Conservation (phyloP, 2,888 invertebrate species). For the Xiphydria camelus region DNA sequence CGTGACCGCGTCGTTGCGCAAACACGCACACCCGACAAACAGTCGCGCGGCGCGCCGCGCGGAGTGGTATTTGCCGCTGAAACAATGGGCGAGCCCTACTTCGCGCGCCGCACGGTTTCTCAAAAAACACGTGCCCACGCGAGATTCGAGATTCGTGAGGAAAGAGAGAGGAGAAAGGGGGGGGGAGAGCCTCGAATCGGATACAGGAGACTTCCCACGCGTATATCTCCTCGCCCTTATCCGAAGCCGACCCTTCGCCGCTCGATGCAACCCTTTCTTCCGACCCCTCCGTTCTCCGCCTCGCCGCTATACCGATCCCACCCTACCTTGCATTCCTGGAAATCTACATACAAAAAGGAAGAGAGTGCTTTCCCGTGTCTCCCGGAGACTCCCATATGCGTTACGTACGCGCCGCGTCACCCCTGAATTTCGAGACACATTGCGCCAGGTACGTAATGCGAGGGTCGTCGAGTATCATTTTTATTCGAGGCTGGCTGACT, state of each 20-base stretch:
- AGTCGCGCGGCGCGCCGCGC: slow-evolving; percentile 29
- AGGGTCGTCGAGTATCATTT: too few species aligned
- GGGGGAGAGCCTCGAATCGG: too few species aligned
- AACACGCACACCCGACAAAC: slow-evolving; percentile 38
- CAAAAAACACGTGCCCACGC: background rate
- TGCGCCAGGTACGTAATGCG: too few species aligned
- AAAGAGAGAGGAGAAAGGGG: too few species aligned
- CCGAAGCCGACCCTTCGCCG: slow-evolving; percentile 17
- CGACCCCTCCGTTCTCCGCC: slow-evolving; percentile 25
- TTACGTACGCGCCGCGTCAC: too few species aligned
- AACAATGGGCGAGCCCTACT: background rate
- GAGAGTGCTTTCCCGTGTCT: slow-evolving; percentile 41
- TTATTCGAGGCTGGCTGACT: too few species aligned
- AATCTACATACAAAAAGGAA: slow-evolving; percentile 44
- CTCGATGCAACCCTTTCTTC: slow-evolving; percentile 28
- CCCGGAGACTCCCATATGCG: too few species aligned
- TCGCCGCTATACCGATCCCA: too few species aligned
- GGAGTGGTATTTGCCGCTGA: slow-evolving; percentile 25
- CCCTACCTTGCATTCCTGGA: slow-evolving; percentile 32
- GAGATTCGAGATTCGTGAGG: too few species aligned
- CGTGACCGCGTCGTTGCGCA: slow-evolving; percentile 33
- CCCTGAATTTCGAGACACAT: too few species aligned
- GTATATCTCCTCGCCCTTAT: slow-evolving; percentile 33
- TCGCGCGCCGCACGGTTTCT: too few species aligned
- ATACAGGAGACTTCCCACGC: slow-evolving; percentile 40